Percentiles rank a stretch among this genome's conserved stretches.
These are phyloP conservation scores for Protobothrops flavoviridis DNA, from an alignment of 2,113 vertebrate genomes.

Conservation along the genomic window DNA sequence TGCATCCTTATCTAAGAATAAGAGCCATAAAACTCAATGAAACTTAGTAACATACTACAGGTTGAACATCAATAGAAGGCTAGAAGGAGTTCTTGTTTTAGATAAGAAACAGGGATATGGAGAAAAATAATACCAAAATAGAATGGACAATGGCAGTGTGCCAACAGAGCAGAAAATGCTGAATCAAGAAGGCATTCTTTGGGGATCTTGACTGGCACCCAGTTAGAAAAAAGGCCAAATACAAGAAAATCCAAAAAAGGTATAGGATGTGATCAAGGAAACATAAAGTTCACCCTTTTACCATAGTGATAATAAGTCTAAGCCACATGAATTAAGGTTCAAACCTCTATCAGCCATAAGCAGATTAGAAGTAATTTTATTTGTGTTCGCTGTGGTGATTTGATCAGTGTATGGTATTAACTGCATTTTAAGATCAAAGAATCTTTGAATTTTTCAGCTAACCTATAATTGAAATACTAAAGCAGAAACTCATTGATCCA, in stretches of 20 bases:
- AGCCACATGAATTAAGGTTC: not conserved
- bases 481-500: not conserved
- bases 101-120: not conserved
- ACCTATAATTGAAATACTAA: not conserved
- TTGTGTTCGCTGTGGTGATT: not conserved
- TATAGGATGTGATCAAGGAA: not conserved
- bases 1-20: not conserved
- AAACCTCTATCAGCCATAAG: not conserved
- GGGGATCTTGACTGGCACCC: not conserved
- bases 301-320: not conserved
- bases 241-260: not conserved
- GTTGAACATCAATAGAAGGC: not conserved
- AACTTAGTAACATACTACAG: not conserved
- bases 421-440: not conserved
- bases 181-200: not conserved
- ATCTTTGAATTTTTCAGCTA: not conserved
- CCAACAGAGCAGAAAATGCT: not conserved
- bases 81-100: not conserved
- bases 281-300: not conserved
- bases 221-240: not conserved
- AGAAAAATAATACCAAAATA: not conserved
- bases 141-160: not conserved
- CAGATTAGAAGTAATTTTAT: not conserved
- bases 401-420: not conserved
- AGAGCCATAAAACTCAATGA: not conserved